Conservation (phyloP, 1,140 invertebrate genomes). For the Phenacoccus solenopsis region DNA sequence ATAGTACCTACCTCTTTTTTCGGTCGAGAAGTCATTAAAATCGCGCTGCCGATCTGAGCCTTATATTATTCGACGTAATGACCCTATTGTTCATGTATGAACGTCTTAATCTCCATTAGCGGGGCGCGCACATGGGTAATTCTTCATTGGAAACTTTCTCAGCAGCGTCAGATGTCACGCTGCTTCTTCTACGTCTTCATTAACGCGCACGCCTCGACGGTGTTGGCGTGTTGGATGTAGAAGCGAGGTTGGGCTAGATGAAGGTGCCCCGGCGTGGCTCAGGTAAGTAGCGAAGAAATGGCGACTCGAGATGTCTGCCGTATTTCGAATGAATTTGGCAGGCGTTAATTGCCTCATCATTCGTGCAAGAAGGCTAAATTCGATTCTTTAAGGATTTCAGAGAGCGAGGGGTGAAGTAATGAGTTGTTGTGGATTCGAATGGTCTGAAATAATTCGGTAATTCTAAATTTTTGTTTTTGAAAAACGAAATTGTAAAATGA, state of each 20-base stretch:
- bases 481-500: too few species aligned
- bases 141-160: slow-evolving; percentile 15
- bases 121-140: neutral
- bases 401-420: too few species aligned
- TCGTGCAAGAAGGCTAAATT: too few species aligned
- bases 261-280: too few species aligned
- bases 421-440: too few species aligned
- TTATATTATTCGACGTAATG: neutral
- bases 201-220: neutral
- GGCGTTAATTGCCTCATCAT: too few species aligned
- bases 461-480: too few species aligned
- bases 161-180: neutral
- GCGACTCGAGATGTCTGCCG: too few species aligned
- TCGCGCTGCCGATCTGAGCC: neutral
- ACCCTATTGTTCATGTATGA: slow-evolving; percentile 5
- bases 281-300: too few species aligned
- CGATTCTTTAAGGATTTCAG: too few species aligned
- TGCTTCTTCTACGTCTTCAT: slow-evolving; percentile 4
- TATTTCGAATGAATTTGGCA: too few species aligned
- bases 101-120: neutral
- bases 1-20: neutral
- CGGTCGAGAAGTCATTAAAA: slow-evolving; percentile 8
- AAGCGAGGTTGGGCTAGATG: neutral
- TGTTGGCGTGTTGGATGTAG: neutral
- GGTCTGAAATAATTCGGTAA: too few species aligned